Evolutionary conservation across 1,140 invertebrate species (phyloP).

Genomic region (Solen grandis): DNA sequence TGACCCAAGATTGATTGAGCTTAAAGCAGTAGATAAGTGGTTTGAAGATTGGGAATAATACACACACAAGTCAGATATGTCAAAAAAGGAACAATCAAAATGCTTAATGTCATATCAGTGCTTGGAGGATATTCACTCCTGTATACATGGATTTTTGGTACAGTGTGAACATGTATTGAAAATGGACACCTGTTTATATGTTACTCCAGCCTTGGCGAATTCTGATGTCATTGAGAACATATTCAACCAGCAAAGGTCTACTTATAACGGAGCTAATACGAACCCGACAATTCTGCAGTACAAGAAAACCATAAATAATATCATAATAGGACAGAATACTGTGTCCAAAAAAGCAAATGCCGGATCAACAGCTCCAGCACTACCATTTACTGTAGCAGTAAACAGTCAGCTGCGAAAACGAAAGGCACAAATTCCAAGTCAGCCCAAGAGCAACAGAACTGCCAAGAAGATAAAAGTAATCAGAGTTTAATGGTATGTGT

Average conservation of each 20-base stretch:
- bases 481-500: too few species aligned
- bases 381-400: too few species aligned
- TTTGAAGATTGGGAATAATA: conserved; percentile 19
- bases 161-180: neutral
- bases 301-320: conserved; percentile 13
- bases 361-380: too few species aligned
- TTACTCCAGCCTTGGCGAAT: conserved; percentile 27
- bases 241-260: conserved; percentile 41
- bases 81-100: neutral
- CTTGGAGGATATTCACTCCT: conserved; percentile 32
- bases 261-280: conserved; percentile 22
- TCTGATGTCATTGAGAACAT: conserved; percentile 44
- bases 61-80: neutral
- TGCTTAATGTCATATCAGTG: conserved; percentile 30
- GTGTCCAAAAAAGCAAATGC: conserved; percentile 27
- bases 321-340: conserved; percentile 15
- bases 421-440: too few species aligned
- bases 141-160: conserved; percentile 12
- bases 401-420: too few species aligned
- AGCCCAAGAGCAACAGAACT: too few species aligned
- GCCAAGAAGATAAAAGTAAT: too few species aligned
- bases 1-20: neutral
- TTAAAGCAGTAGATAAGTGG: neutral
- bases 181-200: neutral
- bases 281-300: conserved; percentile 35